A percentile compares a stretch with the other conserved stretches of the same genome.
Conservation (phyloP, 53 echinoderm and acorn worm genomes). For the Henricia sp. region DNA sequence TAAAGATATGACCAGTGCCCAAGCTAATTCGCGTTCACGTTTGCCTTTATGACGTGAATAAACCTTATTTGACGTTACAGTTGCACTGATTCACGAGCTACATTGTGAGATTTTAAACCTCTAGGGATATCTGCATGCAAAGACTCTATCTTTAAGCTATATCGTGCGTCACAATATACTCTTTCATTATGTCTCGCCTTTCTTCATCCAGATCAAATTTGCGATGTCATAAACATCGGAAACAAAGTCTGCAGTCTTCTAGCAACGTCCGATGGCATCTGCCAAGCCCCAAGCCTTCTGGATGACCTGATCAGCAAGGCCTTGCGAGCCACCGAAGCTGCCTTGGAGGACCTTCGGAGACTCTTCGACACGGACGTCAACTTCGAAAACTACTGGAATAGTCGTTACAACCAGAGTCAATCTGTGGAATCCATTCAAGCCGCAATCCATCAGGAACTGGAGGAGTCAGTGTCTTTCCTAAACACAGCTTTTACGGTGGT, state of each 20-base stretch:
- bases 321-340: slow-evolving; percentile 5
- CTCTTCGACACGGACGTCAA: slow-evolving; percentile 75
- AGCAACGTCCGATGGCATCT: slow-evolving; percentile 39
- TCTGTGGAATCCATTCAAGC: slow-evolving; percentile 73
- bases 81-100: too few species aligned
- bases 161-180: neutral
- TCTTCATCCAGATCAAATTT: slow-evolving; percentile 52
- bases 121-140: too few species aligned
- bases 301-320: slow-evolving; percentile 65
- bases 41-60: neutral
- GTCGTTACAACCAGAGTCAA: slow-evolving; percentile 65
- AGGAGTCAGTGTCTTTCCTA: slow-evolving; percentile 64
- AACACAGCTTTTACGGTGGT: slow-evolving; percentile 70
- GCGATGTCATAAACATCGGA: slow-evolving; percentile 69
- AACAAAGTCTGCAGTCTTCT: slow-evolving; percentile 64
- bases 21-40: neutral
- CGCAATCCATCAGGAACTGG: slow-evolving; percentile 73
- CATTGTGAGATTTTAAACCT: too few species aligned
- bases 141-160: too few species aligned
- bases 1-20: too few species aligned
- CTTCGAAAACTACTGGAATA: slow-evolving; percentile 78
- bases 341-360: slow-evolving; percentile 53
- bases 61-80: too few species aligned
- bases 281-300: slow-evolving; percentile 57
- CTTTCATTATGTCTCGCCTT: neutral